These are phyloP conservation scores for Dasyornis broadbenti DNA, from an alignment of 2,113 vertebrate species.

Conservation along the genomic window DNA sequence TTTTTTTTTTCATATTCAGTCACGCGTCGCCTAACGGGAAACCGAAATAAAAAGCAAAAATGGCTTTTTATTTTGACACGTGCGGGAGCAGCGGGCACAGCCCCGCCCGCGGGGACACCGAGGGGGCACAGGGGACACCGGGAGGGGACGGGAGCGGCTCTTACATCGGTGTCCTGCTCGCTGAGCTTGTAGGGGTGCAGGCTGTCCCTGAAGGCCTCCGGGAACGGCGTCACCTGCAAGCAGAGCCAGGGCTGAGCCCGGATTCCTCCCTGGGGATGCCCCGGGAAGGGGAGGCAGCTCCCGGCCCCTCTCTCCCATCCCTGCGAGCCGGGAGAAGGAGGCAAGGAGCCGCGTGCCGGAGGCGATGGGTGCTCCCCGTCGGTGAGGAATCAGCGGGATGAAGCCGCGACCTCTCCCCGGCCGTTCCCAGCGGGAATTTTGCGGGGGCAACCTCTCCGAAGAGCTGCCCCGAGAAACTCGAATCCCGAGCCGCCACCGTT, in stretches of 20 bases:
- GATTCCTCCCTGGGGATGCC: neutral
- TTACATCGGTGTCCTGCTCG: conserved; percentile 94
- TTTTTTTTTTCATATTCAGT: no score
- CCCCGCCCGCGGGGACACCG: neutral
- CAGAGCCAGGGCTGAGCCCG: neutral
- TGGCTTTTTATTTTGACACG: no score
- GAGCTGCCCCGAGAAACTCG: no score
- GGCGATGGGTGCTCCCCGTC: accelerated
- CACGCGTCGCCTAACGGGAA: no score
- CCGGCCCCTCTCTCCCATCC: neutral
- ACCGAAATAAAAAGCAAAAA: no score
- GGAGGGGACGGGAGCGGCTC: conserved; percentile 19
- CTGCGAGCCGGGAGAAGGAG: neutral
- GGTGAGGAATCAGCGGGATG: no score
- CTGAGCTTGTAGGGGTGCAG: conserved; percentile 88
- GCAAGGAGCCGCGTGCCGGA: accelerated
- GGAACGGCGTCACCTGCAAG: conserved; percentile 85
- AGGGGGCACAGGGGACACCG: neutral
- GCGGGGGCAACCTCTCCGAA: no score
- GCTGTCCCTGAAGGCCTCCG: conserved; percentile 85
- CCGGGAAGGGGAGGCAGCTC: neutral
- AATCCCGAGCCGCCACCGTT: neutral
- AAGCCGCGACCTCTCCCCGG: no score
- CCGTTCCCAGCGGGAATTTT: no score
- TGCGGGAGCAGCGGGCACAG: neutral